phyloP scores from a whole-genome alignment of 1,140 invertebrate genomes.

The Drosophila trapezifrons region DNA sequence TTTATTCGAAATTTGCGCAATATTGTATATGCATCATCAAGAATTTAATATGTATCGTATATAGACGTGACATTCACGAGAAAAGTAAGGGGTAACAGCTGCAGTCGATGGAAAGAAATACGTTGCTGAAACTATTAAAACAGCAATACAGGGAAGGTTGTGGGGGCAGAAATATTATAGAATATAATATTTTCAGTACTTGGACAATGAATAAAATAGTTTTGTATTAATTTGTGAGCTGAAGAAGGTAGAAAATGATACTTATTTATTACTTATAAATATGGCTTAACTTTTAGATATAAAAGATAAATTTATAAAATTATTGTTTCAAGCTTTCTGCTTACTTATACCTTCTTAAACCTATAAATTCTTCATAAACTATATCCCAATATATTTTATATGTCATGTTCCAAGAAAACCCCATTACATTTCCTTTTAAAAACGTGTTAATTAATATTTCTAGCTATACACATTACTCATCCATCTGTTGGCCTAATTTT shows the following conservation, averaged over 20 bases:
- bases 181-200: not conserved
- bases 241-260: rapidly evolving
- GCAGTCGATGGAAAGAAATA: slow-evolving; percentile 53
- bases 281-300: too few relatives aligned
- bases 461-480: slow-evolving; percentile 10
- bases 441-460: not conserved
- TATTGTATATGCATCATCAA: slow-evolving; percentile 66
- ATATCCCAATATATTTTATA: too few relatives aligned
- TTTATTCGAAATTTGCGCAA: slow-evolving; percentile 52
- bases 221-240: not conserved
- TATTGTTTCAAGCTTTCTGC: too few relatives aligned
- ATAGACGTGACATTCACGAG: slow-evolving; percentile 49
- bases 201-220: not conserved
- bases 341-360: too few relatives aligned
- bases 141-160: not conserved
- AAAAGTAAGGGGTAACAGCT: slow-evolving; percentile 67
- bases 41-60: slow-evolving; percentile 28
- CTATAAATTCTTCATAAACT: too few relatives aligned
- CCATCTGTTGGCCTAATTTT: slow-evolving; percentile 10
- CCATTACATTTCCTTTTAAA: too few relatives aligned
- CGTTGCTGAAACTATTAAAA: slow-evolving; percentile 39
- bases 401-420: too few relatives aligned
- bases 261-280: too few relatives aligned
- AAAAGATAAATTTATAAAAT: too few relatives aligned
- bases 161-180: not conserved